Evolutionary conservation across 2,797 vertebrate genomes (phyloP).

Genomic region (Luscinia megarhynchos): DNA sequence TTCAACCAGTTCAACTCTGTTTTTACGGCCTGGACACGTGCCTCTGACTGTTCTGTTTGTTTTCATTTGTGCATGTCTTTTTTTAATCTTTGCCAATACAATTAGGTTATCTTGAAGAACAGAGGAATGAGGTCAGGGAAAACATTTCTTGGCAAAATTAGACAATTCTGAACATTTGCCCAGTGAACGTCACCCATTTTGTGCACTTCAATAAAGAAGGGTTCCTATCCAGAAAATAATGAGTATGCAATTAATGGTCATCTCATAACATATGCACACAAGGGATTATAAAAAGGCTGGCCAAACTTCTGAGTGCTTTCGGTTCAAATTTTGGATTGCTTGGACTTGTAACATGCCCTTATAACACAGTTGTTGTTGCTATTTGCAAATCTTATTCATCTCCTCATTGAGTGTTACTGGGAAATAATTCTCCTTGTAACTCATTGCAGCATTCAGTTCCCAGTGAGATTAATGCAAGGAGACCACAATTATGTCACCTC

Average conservation of each 20-base stretch:
- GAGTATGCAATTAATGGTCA: not conserved
- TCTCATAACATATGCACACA: not conserved
- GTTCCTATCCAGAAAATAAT: not conserved
- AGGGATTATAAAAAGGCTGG: not conserved
- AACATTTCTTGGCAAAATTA: slow-evolving; percentile 6
- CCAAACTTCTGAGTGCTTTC: not conserved
- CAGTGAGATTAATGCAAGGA: not conserved
- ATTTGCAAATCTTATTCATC: not conserved
- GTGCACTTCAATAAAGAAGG: not conserved
- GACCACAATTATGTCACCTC: not conserved
- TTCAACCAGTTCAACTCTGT: not conserved
- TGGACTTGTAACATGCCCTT: not conserved
- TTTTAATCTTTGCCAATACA: not conserved
- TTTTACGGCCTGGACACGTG: not conserved
- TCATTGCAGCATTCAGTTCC: not conserved
- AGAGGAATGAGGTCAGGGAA: slow-evolving; percentile 1
- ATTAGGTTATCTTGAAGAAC: slow-evolving; percentile 1
- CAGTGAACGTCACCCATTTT: not conserved
- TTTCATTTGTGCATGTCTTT: not conserved
- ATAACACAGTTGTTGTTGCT: not conserved
- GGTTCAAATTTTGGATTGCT: not conserved
- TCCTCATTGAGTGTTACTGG: not conserved
- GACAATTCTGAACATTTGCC: not conserved
- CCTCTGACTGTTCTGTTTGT: not conserved
- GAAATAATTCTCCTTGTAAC: not conserved